Conservation (phyloP, 1,140 invertebrate species). For the Drosophila tsacasi region DNA sequence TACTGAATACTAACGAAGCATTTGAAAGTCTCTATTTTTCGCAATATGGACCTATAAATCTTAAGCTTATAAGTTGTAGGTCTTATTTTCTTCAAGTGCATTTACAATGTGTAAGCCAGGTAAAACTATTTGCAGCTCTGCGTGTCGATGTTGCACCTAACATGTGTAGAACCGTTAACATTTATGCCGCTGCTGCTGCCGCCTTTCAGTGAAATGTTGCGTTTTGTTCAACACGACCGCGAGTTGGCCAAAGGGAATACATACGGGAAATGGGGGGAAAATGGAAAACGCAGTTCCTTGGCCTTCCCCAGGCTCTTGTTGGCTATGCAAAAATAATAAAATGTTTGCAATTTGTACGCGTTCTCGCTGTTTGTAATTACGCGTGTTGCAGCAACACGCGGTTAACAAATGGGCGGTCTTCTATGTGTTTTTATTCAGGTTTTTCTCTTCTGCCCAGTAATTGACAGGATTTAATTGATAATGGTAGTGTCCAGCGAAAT, state of each 20-base stretch:
- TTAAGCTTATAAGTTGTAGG: too few species aligned
- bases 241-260: conserved; percentile 14
- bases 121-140: conserved; percentile 47
- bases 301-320: conserved; percentile 11
- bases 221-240: conserved; percentile 60
- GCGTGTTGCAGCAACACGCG: conserved; percentile 17
- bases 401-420: conserved; percentile 23
- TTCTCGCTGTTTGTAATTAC: conserved; percentile 58
- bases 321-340: conserved; percentile 56
- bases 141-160: conserved; percentile 57
- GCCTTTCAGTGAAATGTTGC: conserved; percentile 51
- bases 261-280: conserved; percentile 5
- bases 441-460: conserved; percentile 19
- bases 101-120: conserved; percentile 38
- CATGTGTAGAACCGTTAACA: conserved; percentile 56
- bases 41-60: not conserved
- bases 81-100: conserved; percentile 16
- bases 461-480: conserved; percentile 48
- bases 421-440: conserved; percentile 13
- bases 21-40: not conserved
- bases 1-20: not conserved
- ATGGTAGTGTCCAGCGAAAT: conserved; percentile 22
- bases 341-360: conserved; percentile 53
- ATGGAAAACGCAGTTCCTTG: conserved; percentile 42
- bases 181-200: conserved; percentile 41